phyloP scores from a whole-genome alignment of 2,888 invertebrate genomes.

The Thymelicus lineola region DNA sequence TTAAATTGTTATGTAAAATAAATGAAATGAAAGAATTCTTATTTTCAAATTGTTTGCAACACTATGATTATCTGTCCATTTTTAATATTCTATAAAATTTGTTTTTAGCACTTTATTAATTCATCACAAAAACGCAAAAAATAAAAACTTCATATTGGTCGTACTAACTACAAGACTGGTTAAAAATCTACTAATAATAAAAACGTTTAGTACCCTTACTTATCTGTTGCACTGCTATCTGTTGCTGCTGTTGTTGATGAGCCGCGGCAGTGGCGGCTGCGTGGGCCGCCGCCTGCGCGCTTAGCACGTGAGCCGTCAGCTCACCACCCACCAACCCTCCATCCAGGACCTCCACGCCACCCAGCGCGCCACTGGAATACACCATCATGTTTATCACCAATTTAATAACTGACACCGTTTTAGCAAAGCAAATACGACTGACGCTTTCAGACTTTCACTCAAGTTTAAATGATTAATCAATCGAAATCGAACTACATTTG shows the following conservation, averaged over 20 bases:
- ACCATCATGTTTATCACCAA: conserved; percentile 75
- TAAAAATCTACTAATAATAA: conserved; percentile 28
- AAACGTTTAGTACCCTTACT: conserved; percentile 59
- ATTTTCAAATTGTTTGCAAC: too few species aligned
- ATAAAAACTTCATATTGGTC: neutral
- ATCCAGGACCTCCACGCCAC: conserved; percentile 79
- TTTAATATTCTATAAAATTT: too few species aligned
- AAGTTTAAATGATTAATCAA: conserved; percentile 9
- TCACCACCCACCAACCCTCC: conserved; percentile 74
- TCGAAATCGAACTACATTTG: conserved; percentile 38
- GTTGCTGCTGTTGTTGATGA: conserved; percentile 72
- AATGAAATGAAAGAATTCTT: too few species aligned
- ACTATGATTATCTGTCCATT: too few species aligned
- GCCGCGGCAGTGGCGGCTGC: conserved; percentile 76
- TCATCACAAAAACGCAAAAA: too few species aligned
- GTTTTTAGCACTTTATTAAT: too few species aligned
- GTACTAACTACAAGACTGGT: conserved; percentile 5
- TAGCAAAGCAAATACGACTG: conserved; percentile 40
- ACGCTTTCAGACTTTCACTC: conserved; percentile 44
- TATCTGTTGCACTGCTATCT: conserved; percentile 75
- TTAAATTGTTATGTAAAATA: too few species aligned
- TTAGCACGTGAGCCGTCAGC: conserved; percentile 74
- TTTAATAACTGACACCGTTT: conserved; percentile 46
- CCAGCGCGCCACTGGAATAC: conserved; percentile 85
- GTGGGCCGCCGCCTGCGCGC: conserved; percentile 80